Conservation (phyloP, 2,113 vertebrate genomes). For the Ceyx melanurus region DNA sequence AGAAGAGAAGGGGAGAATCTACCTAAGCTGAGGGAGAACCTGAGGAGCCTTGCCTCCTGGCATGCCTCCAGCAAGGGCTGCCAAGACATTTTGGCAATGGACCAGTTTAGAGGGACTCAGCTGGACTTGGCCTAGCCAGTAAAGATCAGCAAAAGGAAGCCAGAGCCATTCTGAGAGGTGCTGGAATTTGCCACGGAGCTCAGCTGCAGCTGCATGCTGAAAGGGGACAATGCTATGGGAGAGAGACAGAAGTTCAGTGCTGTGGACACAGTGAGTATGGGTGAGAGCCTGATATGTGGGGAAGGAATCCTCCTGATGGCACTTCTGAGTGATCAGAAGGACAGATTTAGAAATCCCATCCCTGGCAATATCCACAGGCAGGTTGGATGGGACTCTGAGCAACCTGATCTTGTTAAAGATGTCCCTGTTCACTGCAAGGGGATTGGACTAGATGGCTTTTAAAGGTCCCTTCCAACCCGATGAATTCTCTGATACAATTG, state of each 20-base stretch:
- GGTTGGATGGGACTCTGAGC: background rate
- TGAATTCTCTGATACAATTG: background rate
- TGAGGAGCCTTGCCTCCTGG: background rate
- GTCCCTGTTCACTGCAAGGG: background rate
- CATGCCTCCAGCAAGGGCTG: background rate
- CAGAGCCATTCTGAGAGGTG: background rate
- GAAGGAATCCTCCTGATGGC: background rate
- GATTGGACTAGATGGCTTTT: background rate
- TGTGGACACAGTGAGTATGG: background rate
- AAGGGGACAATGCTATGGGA: background rate
- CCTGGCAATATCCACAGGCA: background rate
- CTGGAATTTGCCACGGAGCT: background rate
- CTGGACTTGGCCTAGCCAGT: slow-evolving; percentile 13
- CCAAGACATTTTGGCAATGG: slow-evolving; percentile 11
- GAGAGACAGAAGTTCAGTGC: background rate
- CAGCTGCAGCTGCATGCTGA: background rate
- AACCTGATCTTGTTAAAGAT: background rate
- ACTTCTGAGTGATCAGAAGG: background rate
- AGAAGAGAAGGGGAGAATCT: background rate
- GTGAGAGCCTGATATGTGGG: rapidly evolving
- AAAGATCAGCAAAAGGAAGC: background rate
- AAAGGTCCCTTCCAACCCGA: background rate
- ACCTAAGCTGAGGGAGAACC: slow-evolving; percentile 3
- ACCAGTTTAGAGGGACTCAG: background rate
- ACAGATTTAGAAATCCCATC: background rate